Percentiles rank a stretch among this genome's conserved stretches.
Evolutionary conservation across 1,140 invertebrate genomes (phyloP).

Genomic region (Drosophila nasuta): DNA sequence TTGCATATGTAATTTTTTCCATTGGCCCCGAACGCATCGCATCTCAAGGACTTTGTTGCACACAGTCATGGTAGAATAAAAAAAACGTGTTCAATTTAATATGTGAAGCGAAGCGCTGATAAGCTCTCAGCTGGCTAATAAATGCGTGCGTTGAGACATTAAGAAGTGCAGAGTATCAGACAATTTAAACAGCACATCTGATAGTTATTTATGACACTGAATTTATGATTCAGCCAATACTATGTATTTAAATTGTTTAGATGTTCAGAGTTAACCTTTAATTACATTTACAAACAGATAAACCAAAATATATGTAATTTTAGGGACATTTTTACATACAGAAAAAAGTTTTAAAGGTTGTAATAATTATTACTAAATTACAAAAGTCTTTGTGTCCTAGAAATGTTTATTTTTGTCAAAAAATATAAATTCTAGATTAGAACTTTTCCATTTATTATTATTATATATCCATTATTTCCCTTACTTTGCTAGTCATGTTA

Average conservation of each 20-base stretch:
- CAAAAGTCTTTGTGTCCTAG: too few species aligned
- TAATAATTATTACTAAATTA: too few species aligned
- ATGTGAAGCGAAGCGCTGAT: conserved; percentile 37
- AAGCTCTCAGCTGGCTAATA: conserved; percentile 31
- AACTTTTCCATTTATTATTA: too few species aligned
- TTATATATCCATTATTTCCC: too few species aligned
- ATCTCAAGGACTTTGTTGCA: conserved; percentile 69
- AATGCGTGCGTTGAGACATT: conserved; percentile 4
- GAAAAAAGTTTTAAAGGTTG: too few species aligned
- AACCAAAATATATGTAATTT: too few species aligned
- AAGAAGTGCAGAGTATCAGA: neutral
- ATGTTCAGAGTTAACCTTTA: too few species aligned
- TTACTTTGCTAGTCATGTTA: too few species aligned
- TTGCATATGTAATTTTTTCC: conserved; percentile 76
- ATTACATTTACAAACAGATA: too few species aligned
- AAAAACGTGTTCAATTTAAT: conserved; percentile 27
- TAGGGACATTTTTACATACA: too few species aligned
- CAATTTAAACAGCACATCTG: neutral
- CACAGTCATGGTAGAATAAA: neutral
- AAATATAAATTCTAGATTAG: too few species aligned
- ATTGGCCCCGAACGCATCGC: conserved; percentile 34
- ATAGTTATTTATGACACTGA: neutral
- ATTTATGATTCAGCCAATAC: neutral
- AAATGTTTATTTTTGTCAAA: too few species aligned
- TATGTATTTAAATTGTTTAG: neutral